These are phyloP conservation scores for Temnopleurus reevesii DNA, from an alignment of 53 echinoderm and acorn worm genomes.

Conservation along the genomic window DNA sequence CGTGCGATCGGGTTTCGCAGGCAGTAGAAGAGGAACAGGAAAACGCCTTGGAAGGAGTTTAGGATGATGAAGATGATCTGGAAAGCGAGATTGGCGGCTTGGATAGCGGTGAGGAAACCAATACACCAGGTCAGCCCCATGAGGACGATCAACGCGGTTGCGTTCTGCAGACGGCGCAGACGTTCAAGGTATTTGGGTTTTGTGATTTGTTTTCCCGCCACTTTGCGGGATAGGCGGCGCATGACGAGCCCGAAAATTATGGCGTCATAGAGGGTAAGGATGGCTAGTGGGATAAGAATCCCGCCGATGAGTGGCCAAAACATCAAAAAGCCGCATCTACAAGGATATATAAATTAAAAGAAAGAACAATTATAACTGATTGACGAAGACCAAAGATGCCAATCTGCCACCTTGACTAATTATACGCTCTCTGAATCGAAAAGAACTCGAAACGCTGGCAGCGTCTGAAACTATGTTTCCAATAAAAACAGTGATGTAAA, in stretches of 20 bases:
- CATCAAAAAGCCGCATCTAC: slow-evolving; percentile 67
- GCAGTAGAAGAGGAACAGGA: slow-evolving; percentile 50
- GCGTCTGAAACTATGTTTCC: no score
- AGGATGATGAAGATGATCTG: slow-evolving; percentile 50
- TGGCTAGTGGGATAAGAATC: slow-evolving; percentile 65
- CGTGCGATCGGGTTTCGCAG: slow-evolving; percentile 28
- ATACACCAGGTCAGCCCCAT: slow-evolving; percentile 75
- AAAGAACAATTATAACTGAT: neutral
- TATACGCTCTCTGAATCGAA: no score
- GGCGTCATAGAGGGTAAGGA: slow-evolving; percentile 63
- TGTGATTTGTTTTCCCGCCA: slow-evolving; percentile 45
- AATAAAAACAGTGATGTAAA: no score
- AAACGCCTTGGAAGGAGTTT: slow-evolving; percentile 39
- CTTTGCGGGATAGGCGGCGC: slow-evolving; percentile 22
- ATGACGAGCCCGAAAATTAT: slow-evolving; percentile 67
- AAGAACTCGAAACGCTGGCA: no score
- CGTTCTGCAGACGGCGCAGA: slow-evolving; percentile 67
- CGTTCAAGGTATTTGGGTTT: slow-evolving; percentile 47
- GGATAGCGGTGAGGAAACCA: slow-evolving; percentile 66
- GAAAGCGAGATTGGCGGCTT: slow-evolving; percentile 15
- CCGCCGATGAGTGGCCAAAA: slow-evolving; percentile 60
- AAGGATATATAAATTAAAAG: no score
- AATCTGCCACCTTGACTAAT: neutral
- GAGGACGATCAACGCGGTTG: slow-evolving; percentile 59
- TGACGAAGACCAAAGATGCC: neutral